phyloP scores from a whole-genome alignment of 2,113 vertebrate species.

The Puma concolor region DNA sequence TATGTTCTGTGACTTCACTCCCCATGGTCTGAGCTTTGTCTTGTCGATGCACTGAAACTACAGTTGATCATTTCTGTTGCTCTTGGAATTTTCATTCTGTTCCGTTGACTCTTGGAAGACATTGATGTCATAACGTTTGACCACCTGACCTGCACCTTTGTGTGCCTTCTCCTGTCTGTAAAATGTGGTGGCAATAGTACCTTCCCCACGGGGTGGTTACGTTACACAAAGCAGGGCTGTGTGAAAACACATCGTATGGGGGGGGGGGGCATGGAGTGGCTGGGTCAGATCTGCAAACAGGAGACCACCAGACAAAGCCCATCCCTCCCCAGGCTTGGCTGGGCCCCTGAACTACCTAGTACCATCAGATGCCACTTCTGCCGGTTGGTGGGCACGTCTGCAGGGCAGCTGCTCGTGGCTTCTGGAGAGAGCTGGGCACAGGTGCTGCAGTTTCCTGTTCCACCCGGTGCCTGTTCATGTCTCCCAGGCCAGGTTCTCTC shows the following conservation, averaged over 20 bases:
- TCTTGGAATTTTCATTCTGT: not conserved
- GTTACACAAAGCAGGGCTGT: not conserved
- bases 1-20: not conserved
- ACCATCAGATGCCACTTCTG: not conserved
- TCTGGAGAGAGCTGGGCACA: not conserved
- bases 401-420: not conserved
- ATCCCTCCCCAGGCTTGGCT: not conserved
- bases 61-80: not conserved
- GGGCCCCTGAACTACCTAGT: not conserved
- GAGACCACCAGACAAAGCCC: not conserved
- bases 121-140: not conserved
- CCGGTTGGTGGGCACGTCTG: accelerated
- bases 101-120: not conserved
- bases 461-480: not conserved
- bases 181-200: not conserved
- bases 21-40: accelerated
- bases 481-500: not conserved
- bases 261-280: not conserved
- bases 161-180: not conserved
- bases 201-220: not conserved
- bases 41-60: not conserved
- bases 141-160: not conserved
- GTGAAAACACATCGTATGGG: not conserved
- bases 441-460: not conserved
- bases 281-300: not conserved